Conservation (phyloP, 2,888 invertebrate species). For the Dasypogon diadema region DNA sequence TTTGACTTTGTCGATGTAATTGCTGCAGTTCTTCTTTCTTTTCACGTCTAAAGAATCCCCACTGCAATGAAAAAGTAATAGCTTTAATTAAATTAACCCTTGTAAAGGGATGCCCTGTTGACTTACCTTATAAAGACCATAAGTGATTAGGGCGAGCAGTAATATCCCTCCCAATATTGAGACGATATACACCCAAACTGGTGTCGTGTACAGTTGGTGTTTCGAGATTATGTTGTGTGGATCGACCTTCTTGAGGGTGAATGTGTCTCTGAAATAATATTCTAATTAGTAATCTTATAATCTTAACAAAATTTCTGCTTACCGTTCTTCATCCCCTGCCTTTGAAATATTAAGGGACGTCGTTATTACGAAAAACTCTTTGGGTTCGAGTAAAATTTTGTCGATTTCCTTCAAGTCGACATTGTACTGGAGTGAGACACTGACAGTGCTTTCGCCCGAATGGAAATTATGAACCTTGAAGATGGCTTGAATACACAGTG, state of each 20-base stretch:
- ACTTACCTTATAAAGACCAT: conserved; percentile 66
- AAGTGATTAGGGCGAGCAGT: conserved; percentile 65
- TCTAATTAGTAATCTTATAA: background rate
- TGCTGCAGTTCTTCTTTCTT: conserved; percentile 70
- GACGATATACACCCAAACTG: conserved; percentile 69
- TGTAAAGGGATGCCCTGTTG: background rate
- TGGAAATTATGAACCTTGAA: conserved; percentile 64
- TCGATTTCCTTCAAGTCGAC: conserved; percentile 66
- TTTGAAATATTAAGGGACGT: conserved; percentile 63
- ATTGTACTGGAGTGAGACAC: conserved; percentile 63
- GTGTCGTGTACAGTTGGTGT: conserved; percentile 62
- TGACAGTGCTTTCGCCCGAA: conserved; percentile 61
- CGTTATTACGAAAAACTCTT: conserved; percentile 67
- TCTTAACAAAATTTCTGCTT: background rate
- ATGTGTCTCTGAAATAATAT: conserved; percentile 57
- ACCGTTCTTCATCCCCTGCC: conserved; percentile 61
- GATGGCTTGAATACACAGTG: conserved; percentile 64
- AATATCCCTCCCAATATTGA: conserved; percentile 68
- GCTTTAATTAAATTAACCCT: background rate
- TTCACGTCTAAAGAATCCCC: conserved; percentile 70
- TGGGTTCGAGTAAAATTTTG: conserved; percentile 66
- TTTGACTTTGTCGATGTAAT: conserved; percentile 61
- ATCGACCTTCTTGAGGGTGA: conserved; percentile 62
- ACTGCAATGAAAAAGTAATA: conserved; percentile 59
- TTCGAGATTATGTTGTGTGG: conserved; percentile 68